These are phyloP conservation scores for Microtus richardsoni DNA, from an alignment of 2,113 vertebrate species.

Conservation along the genomic window DNA sequence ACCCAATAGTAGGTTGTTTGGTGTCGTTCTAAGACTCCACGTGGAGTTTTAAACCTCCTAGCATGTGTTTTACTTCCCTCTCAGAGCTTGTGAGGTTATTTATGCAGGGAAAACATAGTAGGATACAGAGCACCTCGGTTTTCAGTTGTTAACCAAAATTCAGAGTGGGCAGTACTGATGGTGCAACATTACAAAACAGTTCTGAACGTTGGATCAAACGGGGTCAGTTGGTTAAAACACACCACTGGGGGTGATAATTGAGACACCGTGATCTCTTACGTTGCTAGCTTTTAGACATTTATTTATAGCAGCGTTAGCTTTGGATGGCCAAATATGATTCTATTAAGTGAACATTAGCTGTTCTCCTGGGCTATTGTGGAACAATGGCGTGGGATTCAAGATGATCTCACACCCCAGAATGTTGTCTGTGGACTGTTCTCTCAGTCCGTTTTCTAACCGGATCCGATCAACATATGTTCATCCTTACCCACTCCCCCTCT, in stretches of 20 bases:
- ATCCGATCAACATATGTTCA: slow-evolving; percentile 41
- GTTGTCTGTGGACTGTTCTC: background rate
- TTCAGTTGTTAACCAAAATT: slow-evolving; percentile 44
- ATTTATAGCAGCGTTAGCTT: slow-evolving; percentile 51
- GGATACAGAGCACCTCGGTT: background rate
- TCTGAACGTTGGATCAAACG: background rate
- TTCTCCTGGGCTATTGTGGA: background rate
- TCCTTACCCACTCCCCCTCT: background rate
- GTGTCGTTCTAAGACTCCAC: background rate
- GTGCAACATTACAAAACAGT: background rate
- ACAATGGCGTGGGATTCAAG: background rate
- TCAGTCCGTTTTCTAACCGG: slow-evolving; percentile 36
- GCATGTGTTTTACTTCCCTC: background rate
- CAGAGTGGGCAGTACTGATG: background rate
- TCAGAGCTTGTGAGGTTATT: slow-evolving; percentile 9
- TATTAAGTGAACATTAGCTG: slow-evolving; percentile 36
- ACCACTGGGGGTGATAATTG: background rate
- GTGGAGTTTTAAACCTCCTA: background rate
- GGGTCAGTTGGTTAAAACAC: background rate
- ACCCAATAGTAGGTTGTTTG: background rate
- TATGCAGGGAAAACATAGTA: background rate
- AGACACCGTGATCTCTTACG: background rate
- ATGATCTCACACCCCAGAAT: slow-evolving; percentile 8
- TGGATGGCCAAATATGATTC: slow-evolving; percentile 3
- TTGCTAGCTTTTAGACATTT: slow-evolving; percentile 51